Percentiles rank a stretch among this genome's conserved stretches.
Evolutionary conservation across 2,113 vertebrate genomes (phyloP).

Genomic region (Colinus virginianus): DNA sequence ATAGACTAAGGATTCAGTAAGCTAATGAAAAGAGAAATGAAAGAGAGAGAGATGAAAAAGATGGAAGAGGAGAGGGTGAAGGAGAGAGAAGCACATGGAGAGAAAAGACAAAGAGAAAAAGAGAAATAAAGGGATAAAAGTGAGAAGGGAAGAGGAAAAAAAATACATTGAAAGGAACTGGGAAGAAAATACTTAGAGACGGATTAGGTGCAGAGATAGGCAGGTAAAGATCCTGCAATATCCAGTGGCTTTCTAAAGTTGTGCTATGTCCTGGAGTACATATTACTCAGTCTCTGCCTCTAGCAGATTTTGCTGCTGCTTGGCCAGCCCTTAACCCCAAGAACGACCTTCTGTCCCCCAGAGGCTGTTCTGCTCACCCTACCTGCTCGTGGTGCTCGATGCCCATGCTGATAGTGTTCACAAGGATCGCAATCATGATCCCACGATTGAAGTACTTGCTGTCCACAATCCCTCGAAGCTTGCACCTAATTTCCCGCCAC

Average conservation of each 20-base stretch:
- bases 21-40: slow-evolving; percentile 68
- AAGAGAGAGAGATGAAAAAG: background rate
- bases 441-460: slow-evolving; percentile 98
- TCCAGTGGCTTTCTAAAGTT: slow-evolving; percentile 10
- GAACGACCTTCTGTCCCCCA: rapidly evolving
- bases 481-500: slow-evolving; percentile 82
- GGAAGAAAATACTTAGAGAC: background rate
- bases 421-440: slow-evolving; percentile 97
- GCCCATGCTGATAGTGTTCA: slow-evolving; percentile 98
- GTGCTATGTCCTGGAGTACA: background rate
- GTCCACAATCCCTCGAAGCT: slow-evolving; percentile 93
- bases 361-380: background rate
- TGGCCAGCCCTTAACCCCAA: background rate
- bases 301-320: background rate
- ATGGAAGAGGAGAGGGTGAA: background rate
- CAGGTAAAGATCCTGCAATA: background rate
- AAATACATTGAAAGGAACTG: background rate
- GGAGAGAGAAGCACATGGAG: background rate
- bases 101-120: background rate
- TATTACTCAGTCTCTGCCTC: background rate
- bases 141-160: background rate
- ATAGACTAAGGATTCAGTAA: slow-evolving; percentile 59
- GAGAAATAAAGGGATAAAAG: background rate
- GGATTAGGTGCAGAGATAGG: background rate
- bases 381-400: slow-evolving; percentile 97